These are phyloP conservation scores for Trichogramma evanescens DNA, from an alignment of 2,888 invertebrate genomes.

Conservation along the genomic window DNA sequence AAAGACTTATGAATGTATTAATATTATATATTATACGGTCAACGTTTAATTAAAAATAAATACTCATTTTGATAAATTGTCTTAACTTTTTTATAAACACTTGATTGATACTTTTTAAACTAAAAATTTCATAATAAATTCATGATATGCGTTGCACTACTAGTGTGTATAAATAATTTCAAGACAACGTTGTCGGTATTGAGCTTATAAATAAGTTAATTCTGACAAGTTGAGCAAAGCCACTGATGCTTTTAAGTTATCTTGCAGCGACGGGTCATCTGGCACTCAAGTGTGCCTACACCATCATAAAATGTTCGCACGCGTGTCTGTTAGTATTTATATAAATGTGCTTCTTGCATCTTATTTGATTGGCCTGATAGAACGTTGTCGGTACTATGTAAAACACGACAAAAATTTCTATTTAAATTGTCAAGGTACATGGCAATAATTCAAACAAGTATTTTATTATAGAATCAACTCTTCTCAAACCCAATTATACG, in stretches of 20 bases:
- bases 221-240: slow-evolving; percentile 45
- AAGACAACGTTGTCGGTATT: background rate
- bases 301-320: slow-evolving; percentile 32
- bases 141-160: no score
- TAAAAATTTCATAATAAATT: no score
- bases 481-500: no score
- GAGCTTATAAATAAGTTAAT: slow-evolving; percentile 44
- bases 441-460: background rate
- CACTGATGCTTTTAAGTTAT: slow-evolving; percentile 47
- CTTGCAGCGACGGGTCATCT: slow-evolving; percentile 46
- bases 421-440: slow-evolving; percentile 35
- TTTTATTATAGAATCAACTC: no score
- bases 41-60: no score
- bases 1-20: slow-evolving; percentile 1
- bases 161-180: slow-evolving; percentile 10
- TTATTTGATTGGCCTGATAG: slow-evolving; percentile 29
- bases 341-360: slow-evolving; percentile 22
- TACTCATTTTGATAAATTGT: no score
- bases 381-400: slow-evolving; percentile 42
- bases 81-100: no score
- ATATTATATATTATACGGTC: no score
- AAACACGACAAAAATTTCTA: slow-evolving; percentile 41
- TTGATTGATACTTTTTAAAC: no score
- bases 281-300: slow-evolving; percentile 46
- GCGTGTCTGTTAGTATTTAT: slow-evolving; percentile 17